Evolutionary conservation across 2,888 invertebrate genomes (phyloP), one percentile per base, ranked within the genome.

Genomic region (Liodrosophila aerea): DNA sequence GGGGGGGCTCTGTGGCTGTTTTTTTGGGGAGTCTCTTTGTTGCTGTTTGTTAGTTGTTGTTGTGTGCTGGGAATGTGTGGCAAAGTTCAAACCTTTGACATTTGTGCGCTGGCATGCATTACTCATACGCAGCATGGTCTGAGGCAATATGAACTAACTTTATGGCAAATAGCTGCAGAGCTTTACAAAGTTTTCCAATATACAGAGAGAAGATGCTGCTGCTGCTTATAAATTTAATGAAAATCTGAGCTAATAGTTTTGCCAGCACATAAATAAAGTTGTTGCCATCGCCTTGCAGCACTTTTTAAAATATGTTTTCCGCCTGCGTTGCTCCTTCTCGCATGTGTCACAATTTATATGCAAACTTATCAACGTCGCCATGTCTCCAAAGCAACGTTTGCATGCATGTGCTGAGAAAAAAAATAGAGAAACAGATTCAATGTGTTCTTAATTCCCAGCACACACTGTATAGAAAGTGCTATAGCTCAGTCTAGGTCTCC

Each of bases 1-100:
- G 37, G 52, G 85, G 50, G 73, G 56, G 58, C 51, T 62, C 13
- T 15, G n/a, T 16, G 1, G 12, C 34, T 7, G 8, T 27, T 1
- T 33, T n/a, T 33, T 31, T 11, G 18, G 39, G 37, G n/a, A 13
- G 46, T 46, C 39, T 13, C 44, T 22, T 36, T 54, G 50, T 46
- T 61, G 59, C 36, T 56, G 84, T 69, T 66, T 76, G 66, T 81
- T 39, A 11, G 12, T 34, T 2, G 12, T 8, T 34, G 7, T 58
- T 60, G 59, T 46, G 50, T 49, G 54, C 47, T 60, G 52, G 46
- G 49, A 60, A 49, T 85, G 76, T 82, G 84, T 83, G 77, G 64
- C 67, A 80, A 84, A 80, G 78, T 80, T 80, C 71, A 83, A 81
- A 85, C 86, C 80, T 80, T 85, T 80, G 78, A 80, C 84, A 80